phyloP scores from a whole-genome alignment of 2,113 vertebrate genomes.

The Melospiza melodia region DNA sequence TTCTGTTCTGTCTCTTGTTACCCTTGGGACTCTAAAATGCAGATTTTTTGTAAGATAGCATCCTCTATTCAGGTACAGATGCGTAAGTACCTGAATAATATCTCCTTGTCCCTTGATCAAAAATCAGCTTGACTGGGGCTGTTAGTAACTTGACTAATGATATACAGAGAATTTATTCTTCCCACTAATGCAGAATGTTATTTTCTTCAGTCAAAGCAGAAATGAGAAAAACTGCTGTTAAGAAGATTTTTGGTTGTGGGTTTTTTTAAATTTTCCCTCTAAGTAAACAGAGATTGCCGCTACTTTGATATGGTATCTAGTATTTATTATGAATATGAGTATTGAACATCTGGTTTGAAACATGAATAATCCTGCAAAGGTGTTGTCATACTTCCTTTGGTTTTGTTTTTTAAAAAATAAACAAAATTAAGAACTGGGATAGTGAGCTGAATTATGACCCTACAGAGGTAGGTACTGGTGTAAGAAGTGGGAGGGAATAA shows the following conservation, averaged over 20 bases:
- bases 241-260: neutral
- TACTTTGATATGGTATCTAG: neutral
- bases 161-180: neutral
- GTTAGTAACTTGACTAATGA: neutral
- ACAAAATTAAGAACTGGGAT: neutral
- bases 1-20: neutral
- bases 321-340: neutral
- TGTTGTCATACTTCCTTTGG: fast-evolving
- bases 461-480: conserved; percentile 43
- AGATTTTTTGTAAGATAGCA: neutral
- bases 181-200: neutral
- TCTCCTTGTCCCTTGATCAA: neutral
- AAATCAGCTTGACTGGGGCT: neutral
- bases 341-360: neutral
- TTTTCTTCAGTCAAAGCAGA: neutral
- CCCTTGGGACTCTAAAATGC: neutral
- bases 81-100: neutral
- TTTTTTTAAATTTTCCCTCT: fast-evolving
- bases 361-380: neutral
- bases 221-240: neutral
- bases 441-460: conserved; percentile 32
- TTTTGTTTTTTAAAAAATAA: neutral
- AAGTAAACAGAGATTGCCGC: neutral
- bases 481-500: conserved; percentile 73
- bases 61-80: neutral